A percentile compares a stretch with the other conserved stretches of the same genome.
phyloP scores from a whole-genome alignment of 2,888 invertebrate species.

The Metellina segmentata region DNA sequence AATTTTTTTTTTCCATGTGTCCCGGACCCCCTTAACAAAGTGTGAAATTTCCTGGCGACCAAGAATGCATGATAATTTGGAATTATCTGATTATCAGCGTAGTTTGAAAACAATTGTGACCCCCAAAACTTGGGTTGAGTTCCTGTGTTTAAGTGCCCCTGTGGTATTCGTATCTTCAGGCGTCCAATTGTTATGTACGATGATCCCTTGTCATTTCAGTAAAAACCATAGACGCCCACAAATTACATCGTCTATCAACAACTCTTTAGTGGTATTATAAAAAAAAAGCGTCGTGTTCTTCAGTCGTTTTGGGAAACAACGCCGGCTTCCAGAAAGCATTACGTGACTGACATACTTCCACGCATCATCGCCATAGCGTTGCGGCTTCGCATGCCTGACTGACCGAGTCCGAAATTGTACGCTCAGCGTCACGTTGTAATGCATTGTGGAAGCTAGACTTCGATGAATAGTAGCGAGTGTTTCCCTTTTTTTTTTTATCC shows the following conservation, averaged over 20 bases:
- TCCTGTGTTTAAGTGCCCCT: too few species aligned
- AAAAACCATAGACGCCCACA: too few species aligned
- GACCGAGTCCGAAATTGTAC: constrained; percentile 28
- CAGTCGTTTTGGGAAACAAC: constrained; percentile 1
- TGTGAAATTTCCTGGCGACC: too few species aligned
- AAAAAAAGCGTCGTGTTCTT: background rate
- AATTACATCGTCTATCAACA: background rate
- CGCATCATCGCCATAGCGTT: constrained; percentile 28
- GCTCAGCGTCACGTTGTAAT: constrained; percentile 45
- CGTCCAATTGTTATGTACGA: too few species aligned
- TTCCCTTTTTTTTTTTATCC: constrained; percentile 23
- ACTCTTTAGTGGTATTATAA: background rate
- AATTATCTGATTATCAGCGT: too few species aligned
- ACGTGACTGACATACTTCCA: constrained; percentile 61
- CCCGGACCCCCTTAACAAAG: too few species aligned
- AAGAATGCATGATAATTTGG: too few species aligned
- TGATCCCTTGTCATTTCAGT: too few species aligned
- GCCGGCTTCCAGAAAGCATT: background rate
- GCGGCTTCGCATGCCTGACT: constrained; percentile 41
- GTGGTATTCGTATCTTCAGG: too few species aligned
- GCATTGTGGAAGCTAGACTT: constrained; percentile 27
- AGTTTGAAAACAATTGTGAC: too few species aligned
- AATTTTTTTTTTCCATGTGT: too few species aligned
- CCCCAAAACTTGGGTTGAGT: too few species aligned
- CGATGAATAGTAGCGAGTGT: constrained; percentile 19